phyloP scores from a whole-genome alignment of 1,140 invertebrate genomes.

The Aphidius gifuensis region DNA sequence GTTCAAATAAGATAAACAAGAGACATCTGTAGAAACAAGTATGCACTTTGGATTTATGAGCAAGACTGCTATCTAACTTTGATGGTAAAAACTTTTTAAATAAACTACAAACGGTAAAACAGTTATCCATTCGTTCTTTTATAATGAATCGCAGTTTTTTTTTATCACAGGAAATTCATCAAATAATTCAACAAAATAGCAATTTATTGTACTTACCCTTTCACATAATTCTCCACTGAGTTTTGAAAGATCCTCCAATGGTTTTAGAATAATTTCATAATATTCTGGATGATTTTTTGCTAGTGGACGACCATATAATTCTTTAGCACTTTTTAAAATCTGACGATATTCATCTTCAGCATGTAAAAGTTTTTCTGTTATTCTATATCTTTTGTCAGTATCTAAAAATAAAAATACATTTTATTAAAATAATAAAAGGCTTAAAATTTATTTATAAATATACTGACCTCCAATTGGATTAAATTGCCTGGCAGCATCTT shows the following conservation, averaged over 20 bases:
- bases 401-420: conserved; percentile 36
- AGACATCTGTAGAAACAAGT: no score
- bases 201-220: conserved; percentile 46
- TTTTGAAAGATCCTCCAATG: conserved; percentile 52
- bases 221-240: conserved; percentile 51
- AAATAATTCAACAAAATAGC: not conserved
- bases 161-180: no score
- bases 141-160: no score
- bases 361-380: conserved; percentile 54
- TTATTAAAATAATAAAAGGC: conserved; percentile 23
- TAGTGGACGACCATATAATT: conserved; percentile 56
- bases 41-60: no score
- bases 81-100: no score
- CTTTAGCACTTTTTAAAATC: conserved; percentile 51
- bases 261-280: conserved; percentile 56
- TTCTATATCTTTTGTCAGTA: conserved; percentile 50
- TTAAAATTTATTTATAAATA: conserved; percentile 24
- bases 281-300: conserved; percentile 52
- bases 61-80: no score
- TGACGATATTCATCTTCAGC: conserved; percentile 55
- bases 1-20: no score
- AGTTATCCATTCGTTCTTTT: no score
- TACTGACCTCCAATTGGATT: conserved; percentile 48
- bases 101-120: no score
- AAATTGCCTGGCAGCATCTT: conserved; percentile 57